Percentiles rank a stretch among this genome's conserved stretches.
Evolutionary conservation across 2,888 invertebrate genomes (phyloP).

Genomic region (Nemapogon koenigi): DNA sequence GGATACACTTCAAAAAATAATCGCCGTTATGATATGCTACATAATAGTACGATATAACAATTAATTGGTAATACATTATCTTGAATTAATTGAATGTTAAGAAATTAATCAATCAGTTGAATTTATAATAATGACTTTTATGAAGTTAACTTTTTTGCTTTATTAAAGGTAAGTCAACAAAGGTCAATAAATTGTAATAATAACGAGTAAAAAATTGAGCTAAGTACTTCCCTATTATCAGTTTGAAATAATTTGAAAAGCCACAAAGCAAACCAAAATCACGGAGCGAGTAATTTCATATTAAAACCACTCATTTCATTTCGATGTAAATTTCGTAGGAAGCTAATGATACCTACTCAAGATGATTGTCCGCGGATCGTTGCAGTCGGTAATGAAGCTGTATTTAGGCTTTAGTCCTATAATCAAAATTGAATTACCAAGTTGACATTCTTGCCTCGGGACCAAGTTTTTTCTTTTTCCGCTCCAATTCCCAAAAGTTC

Average conservation of each 20-base stretch:
- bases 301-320: constrained; percentile 52
- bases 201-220: no score
- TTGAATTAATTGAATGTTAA: no score
- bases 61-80: no score
- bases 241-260: constrained; percentile 16
- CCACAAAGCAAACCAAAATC: constrained; percentile 39
- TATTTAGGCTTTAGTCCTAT: constrained; percentile 61
- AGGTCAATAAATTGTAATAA: no score
- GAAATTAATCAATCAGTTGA: no score
- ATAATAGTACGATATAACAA: no score
- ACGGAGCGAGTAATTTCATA: constrained; percentile 48
- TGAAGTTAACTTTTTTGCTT: no score
- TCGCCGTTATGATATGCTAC: no score
- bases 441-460: constrained; percentile 55
- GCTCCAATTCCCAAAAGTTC: constrained; percentile 51
- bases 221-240: no score
- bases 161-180: no score
- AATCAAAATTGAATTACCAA: constrained; percentile 64
- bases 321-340: constrained; percentile 42
- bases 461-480: constrained; percentile 51
- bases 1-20: no score
- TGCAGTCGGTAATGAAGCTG: constrained; percentile 52
- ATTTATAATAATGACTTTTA: no score
- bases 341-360: constrained; percentile 58
- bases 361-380: constrained; percentile 58